Conservation (phyloP, 2,888 invertebrate species). For the Cabera pusaria region DNA sequence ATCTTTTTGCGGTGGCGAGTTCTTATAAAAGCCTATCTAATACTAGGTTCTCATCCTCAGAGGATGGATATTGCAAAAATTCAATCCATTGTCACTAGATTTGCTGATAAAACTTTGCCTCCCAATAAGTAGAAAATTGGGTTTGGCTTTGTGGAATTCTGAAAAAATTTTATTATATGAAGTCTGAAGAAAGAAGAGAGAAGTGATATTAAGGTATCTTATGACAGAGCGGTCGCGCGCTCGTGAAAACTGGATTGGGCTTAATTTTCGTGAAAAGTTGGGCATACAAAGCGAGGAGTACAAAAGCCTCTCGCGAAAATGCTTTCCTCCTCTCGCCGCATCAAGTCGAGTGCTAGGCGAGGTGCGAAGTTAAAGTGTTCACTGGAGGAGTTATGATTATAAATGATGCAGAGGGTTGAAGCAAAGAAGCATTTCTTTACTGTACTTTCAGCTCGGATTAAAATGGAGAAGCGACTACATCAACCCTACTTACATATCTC, state of each 20-base stretch:
- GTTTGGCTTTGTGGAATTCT: slow-evolving; percentile 8
- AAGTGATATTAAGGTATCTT: slow-evolving; percentile 24
- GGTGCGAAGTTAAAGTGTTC: slow-evolving; percentile 62
- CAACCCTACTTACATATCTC: slow-evolving; percentile 44
- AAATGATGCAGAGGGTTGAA: slow-evolving; percentile 62
- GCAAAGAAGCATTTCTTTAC: slow-evolving; percentile 48
- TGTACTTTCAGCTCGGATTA: slow-evolving; percentile 44
- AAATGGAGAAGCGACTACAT: slow-evolving; percentile 45
- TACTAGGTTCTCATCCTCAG: no score
- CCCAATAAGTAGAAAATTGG: slow-evolving; percentile 7
- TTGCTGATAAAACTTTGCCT: slow-evolving; percentile 6
- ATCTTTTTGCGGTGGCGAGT: no score
- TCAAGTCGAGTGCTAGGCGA: slow-evolving; percentile 51
- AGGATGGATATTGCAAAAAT: no score
- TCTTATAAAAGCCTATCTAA: no score
- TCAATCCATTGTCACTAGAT: no score
- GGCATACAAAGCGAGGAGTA: slow-evolving; percentile 46
- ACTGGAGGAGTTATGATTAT: slow-evolving; percentile 63
- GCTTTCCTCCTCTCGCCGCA: slow-evolving; percentile 42
- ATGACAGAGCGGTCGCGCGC: slow-evolving; percentile 24
- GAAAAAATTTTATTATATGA: slow-evolving; percentile 12
- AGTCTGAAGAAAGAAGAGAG: slow-evolving; percentile 7
- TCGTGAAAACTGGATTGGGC: slow-evolving; percentile 28
- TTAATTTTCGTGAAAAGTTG: slow-evolving; percentile 36
- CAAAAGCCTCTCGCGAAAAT: slow-evolving; percentile 50